Evolutionary conservation across 1,140 invertebrate genomes (phyloP), one percentile per base, ranked within the genome.

Genomic region (Drosophila subpulchrella): DNA sequence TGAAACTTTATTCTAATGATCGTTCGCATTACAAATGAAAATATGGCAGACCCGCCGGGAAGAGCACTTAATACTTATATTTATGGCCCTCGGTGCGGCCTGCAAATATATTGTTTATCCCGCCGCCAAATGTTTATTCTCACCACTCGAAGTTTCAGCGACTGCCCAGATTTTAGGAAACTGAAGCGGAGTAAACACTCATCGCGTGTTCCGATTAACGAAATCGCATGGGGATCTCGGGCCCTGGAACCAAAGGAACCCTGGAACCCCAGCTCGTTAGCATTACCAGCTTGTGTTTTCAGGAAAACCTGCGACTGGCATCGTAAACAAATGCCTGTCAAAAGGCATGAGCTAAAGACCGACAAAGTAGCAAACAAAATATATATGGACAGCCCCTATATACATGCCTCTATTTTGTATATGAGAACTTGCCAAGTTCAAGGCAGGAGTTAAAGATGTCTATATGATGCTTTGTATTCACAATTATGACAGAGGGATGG

Each of bases 391-490:
- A 51, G 61, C 27, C 62, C 41, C n/a, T 39, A n/a, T 36, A 38
- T 30, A 68, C 59, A 24, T 13, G 20, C 32, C 34, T 11, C 44
- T 24, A 67, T n/a, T 48, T 41, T 24, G 15, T 56, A 39, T 24
- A 61, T 61, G 57, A 51, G 53, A 85, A 85, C 57, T 76, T 75
- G 83, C 59, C 82, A 86, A 86, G 82, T 88, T 86, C 82, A 86
- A 88, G 82, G 82, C 83, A 81, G 55, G 36, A 44, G 48, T 59
- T 56, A 44, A 57, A 73, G 77, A 70, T 81, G 70, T 86, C 78
- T 86, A 56, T 72, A 63, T 81, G 76, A 56, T 59, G 80, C 34
- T 59, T 66, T 68, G 62, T 51, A 41, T 67, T 36, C 39, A 70
- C 82, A 74, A 73, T 77, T 77, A 67, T 78, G 81, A 71, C 34